Evolutionary conservation across 2,113 vertebrate species (phyloP), one percentile per base, ranked within the genome.

Genomic region (Procapra przewalskii): DNA sequence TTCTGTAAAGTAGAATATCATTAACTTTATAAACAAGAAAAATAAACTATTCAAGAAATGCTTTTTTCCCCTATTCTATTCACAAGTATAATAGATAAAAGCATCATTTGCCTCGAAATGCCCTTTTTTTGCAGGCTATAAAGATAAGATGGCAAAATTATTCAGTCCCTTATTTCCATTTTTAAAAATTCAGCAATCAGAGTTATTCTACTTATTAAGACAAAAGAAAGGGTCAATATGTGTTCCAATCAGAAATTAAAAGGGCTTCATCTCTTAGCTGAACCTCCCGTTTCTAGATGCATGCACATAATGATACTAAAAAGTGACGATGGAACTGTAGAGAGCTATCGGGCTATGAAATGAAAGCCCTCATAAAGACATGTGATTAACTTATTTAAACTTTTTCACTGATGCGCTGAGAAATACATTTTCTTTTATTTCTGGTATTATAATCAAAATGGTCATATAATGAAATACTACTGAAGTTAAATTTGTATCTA

Each of bases 351-450:
- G 98, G 91, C 94, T 96, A 29, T 96, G 98, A 98, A 95, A 40
- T 96, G 97, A 98, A 98, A 98, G 59, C 86, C 96, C 96, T 98
- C 98, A 97, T 98, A 98, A 98, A 98, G 95, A 97, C 84, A 98
- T 98, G 97, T 94, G 95, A 98, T 96, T 96, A 94, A 97, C 92
- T 96, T 97, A 95, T 95, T 97, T 92, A 92, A 97, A 98, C 98
- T 96, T 89, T 98, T 97, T 88, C 97, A 98, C 75, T 98, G 83
- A 79, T 57, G 88, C 29, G 77, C 82, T 98, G 90, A 94, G 57
- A 94, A 98, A 98, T 91, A 94, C 91, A 97, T 3, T 2, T 81
- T 94, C 67, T 93, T 97, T 93, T 98, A 81, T 84, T 97, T 83
- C 57, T 6, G 2, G 10, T 95, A 95, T 97, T 88, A 54, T 40